Evolutionary conservation across 2,888 invertebrate genomes (phyloP).

Genomic region (Tetheella fluctuosa): DNA sequence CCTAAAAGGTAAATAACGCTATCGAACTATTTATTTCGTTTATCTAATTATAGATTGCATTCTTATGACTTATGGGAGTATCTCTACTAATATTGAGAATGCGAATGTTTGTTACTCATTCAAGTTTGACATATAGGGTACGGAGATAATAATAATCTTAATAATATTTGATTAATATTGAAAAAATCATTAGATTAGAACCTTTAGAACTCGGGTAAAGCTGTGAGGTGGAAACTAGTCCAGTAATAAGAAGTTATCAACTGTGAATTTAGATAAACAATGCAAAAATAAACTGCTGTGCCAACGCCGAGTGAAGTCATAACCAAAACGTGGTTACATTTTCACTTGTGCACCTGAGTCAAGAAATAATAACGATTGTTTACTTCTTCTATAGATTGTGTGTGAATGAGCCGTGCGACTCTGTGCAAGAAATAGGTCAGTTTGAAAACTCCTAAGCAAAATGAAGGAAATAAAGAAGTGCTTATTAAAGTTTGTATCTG

Average conservation of each 20-base stretch:
- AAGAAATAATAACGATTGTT: slow-evolving; percentile 61
- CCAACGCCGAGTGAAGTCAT: slow-evolving; percentile 36
- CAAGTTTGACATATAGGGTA: too few species aligned
- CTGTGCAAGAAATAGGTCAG: slow-evolving; percentile 42
- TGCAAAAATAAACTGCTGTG: slow-evolving; percentile 38
- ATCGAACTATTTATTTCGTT: too few species aligned
- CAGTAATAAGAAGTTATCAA: slow-evolving; percentile 32
- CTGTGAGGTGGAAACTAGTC: too few species aligned
- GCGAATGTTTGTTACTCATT: too few species aligned
- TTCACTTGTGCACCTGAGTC: slow-evolving; percentile 74
- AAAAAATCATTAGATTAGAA: too few species aligned
- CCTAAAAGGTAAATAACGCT: too few species aligned
- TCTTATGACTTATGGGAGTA: too few species aligned
- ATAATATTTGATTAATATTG: too few species aligned
- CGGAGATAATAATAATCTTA: too few species aligned
- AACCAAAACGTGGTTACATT: slow-evolving; percentile 56
- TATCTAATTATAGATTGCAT: too few species aligned
- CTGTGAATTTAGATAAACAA: slow-evolving; percentile 15
- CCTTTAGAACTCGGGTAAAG: too few species aligned
- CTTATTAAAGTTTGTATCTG: background rate
- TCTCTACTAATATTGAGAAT: too few species aligned
- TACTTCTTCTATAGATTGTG: slow-evolving; percentile 47
- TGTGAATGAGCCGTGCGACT: slow-evolving; percentile 37
- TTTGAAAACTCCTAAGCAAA: slow-evolving; percentile 19
- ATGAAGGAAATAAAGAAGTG: slow-evolving; percentile 1